A percentile compares a stretch with the other conserved stretches of the same genome.
These are phyloP conservation scores for Macrobrachium nipponense DNA, from an alignment of 1,140 invertebrate species.

Conservation along the genomic window DNA sequence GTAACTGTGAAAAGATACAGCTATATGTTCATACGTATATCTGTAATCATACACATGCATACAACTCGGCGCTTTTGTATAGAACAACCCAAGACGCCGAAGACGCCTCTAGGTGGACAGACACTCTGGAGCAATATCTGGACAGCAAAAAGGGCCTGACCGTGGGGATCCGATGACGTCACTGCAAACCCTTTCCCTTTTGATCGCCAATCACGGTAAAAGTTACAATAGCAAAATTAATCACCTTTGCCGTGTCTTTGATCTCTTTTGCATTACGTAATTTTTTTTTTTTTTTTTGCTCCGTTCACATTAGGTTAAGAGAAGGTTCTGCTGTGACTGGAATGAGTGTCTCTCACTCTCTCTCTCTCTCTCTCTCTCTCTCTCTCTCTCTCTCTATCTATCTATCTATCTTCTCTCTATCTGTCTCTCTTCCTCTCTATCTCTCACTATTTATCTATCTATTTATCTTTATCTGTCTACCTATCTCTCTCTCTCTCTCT, in stretches of 20 bases:
- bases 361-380: not conserved
- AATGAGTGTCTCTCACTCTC: not conserved
- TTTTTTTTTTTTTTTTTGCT: not conserved
- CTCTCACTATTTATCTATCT: too few relatives aligned
- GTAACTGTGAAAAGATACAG: not conserved
- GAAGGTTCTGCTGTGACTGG: not conserved
- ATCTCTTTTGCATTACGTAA: not conserved
- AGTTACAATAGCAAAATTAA: too few relatives aligned
- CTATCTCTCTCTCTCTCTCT: constrained; percentile 6
- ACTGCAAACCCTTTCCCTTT: too few relatives aligned
- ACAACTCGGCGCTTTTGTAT: not conserved
- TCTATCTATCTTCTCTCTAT: not conserved
- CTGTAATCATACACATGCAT: not conserved
- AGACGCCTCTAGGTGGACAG: too few relatives aligned
- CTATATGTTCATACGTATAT: not conserved
- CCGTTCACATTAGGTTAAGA: not conserved
- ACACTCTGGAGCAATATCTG: not conserved
- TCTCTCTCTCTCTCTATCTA: not conserved
- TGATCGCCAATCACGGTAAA: too few relatives aligned
- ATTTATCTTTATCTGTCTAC: too few relatives aligned
- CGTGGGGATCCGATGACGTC: not conserved
- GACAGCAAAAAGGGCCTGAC: not conserved
- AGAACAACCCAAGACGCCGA: too few relatives aligned
- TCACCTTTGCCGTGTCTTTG: not conserved
- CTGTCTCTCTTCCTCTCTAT: not conserved